Evolutionary conservation across 2,888 invertebrate genomes (phyloP).

Genomic region (Salpingus planirostris): DNA sequence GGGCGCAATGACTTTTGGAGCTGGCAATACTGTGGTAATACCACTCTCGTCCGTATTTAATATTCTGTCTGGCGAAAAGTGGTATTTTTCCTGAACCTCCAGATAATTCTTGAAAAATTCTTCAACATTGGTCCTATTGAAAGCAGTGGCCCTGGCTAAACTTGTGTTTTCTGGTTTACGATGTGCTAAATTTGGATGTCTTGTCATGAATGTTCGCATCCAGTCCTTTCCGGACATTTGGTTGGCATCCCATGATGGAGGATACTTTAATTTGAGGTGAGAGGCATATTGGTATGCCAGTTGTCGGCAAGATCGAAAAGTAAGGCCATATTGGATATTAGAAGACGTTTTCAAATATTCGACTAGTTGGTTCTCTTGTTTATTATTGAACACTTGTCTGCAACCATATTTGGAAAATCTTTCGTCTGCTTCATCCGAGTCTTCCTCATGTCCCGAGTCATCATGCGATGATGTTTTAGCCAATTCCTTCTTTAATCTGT

Average conservation of each 20-base stretch:
- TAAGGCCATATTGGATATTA: background rate
- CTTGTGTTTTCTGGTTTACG: background rate
- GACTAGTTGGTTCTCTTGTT: background rate
- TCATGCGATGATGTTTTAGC: conserved; percentile 1
- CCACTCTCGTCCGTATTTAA: background rate
- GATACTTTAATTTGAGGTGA: background rate
- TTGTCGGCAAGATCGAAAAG: background rate
- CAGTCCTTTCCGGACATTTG: background rate
- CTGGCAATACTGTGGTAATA: background rate
- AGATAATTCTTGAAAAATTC: background rate
- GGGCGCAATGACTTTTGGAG: background rate
- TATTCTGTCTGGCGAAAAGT: background rate
- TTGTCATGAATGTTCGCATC: background rate
- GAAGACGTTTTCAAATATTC: background rate
- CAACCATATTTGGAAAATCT: background rate
- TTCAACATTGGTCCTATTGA: background rate
- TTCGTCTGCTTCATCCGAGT: background rate
- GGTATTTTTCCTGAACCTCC: background rate
- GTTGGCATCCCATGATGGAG: background rate
- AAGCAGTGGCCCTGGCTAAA: background rate
- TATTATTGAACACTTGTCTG: background rate
- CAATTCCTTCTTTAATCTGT: background rate
- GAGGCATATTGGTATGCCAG: background rate
- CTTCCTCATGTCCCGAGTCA: background rate
- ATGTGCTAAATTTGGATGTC: background rate